A percentile compares a stretch with the other conserved stretches of the same genome.
phyloP scores from a whole-genome alignment of 2,113 vertebrate genomes.

The Hypanus sabinus region DNA sequence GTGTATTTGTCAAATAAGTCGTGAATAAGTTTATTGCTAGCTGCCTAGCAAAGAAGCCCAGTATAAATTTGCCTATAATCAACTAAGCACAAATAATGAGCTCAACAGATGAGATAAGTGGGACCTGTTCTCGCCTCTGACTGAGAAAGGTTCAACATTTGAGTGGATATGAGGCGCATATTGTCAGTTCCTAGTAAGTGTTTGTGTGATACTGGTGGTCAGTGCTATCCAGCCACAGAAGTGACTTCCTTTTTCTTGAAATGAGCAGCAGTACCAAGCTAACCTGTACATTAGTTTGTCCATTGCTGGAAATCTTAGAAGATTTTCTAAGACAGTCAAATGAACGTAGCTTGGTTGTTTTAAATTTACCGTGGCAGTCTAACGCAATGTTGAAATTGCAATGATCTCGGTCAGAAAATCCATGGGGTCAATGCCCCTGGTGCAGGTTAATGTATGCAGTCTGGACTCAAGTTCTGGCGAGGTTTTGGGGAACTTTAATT shows the following conservation, averaged over 20 bases:
- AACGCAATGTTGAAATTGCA: not conserved
- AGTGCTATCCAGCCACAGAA: not conserved
- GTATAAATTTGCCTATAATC: not conserved
- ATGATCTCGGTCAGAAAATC: not conserved
- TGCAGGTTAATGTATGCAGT: no score
- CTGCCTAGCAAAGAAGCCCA: no score
- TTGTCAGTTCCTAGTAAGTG: not conserved
- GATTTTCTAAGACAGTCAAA: not conserved
- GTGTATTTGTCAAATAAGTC: no score
- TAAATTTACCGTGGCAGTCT: not conserved
- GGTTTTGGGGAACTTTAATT: not conserved
- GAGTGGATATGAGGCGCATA: not conserved
- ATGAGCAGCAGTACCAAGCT: not conserved
- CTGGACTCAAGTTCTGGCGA: not conserved
- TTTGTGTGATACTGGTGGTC: not conserved
- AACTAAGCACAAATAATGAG: not conserved
- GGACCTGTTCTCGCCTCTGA: no score
- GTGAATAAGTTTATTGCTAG: not conserved
- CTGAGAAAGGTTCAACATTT: not conserved
- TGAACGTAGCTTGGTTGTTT: not conserved
- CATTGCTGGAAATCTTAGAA: not conserved
- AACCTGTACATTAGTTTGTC: not conserved
- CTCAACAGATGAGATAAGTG: not conserved
- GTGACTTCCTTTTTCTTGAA: not conserved
- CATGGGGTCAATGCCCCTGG: not conserved